phyloP scores from a whole-genome alignment of 2,888 invertebrate species.

The Eurytoma californica region DNA sequence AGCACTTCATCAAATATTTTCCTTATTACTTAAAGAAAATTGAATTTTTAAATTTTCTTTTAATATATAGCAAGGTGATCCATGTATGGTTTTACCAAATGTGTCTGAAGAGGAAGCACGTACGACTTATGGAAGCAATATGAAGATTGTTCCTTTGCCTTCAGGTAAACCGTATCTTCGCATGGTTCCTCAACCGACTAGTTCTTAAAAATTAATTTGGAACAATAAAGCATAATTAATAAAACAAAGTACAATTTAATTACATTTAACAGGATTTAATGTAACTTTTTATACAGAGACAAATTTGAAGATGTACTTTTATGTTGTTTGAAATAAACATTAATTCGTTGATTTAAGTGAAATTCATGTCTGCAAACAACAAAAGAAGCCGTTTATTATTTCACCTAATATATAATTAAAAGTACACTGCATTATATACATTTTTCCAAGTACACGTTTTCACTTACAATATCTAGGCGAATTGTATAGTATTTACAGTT shows the following conservation, averaged over 20 bases:
- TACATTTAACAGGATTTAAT: slow-evolving; percentile 59
- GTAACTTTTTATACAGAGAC: slow-evolving; percentile 59
- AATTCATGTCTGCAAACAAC: slow-evolving; percentile 72
- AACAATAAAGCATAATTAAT: slow-evolving; percentile 45
- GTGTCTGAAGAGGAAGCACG: slow-evolving; percentile 83
- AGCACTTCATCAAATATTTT: slow-evolving; percentile 31
- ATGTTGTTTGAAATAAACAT: slow-evolving; percentile 56
- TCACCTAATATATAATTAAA: slow-evolving; percentile 74
- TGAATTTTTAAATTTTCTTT: slow-evolving; percentile 6
- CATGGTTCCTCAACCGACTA: slow-evolving; percentile 80
- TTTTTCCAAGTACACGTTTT: slow-evolving; percentile 73
- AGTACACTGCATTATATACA: slow-evolving; percentile 75
- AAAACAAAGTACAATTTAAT: slow-evolving; percentile 51
- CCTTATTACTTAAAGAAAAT: background rate
- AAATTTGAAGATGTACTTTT: slow-evolving; percentile 55
- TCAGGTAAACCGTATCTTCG: slow-evolving; percentile 92
- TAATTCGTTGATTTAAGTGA: slow-evolving; percentile 57
- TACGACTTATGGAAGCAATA: slow-evolving; percentile 83
- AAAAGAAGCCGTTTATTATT: slow-evolving; percentile 75
- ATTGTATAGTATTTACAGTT: slow-evolving; percentile 73
- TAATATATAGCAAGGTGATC: slow-evolving; percentile 83
- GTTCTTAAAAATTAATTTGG: slow-evolving; percentile 51
- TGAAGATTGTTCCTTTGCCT: slow-evolving; percentile 83
- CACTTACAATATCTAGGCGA: slow-evolving; percentile 72
- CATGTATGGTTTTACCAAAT: slow-evolving; percentile 93